Base-by-base conservation (phyloP, 1,140 invertebrate species). In the Diabrotica undecimpunctata region DNA sequence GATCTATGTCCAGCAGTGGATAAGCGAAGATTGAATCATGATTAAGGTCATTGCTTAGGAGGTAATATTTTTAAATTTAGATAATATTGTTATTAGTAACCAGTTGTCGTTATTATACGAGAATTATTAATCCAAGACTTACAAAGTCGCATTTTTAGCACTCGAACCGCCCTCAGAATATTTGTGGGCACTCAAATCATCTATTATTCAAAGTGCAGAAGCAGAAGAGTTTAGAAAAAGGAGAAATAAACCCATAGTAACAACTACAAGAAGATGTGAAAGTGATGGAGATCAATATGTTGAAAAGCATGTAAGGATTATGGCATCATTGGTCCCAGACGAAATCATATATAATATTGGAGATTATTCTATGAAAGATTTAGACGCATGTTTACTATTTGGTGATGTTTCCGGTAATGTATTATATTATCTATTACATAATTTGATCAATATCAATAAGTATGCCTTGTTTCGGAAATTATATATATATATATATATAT, bases 281-380 rank as follows among this genome's bases (percentile, higher is more conserved):
- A 25, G 1, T 25, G 4, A 25, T 4, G 25, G 4, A 25, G 25
- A 25, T 4, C 1, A 25, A 2, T 25, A 25, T 25, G 65, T 64
- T 37, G 70, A 72, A 51, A 62, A 54, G 3, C 78, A 82, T 38
- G 83, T 81, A 0, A 82, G 82, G 73, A 83, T 83, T 62, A 82
- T 85, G 59, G 84, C 85, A 0, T 85, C 86, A 0, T 80, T 87
- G 78, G 83, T 86, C 36, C 85, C 85, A 0, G 85, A 87, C 69
- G 85, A 87, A 74, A 84, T 87, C 63, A 79, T 87, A 5, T 83
- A 85, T 68, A 73, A 83, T 68, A 81, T 83, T 54, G 70, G 80
- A 7, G 78, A 85, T 71, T 83, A 82, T 61, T 67, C 78, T 0
- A 79, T 81, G 0, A 78, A 84, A 64, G 76, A 74, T 65, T 86